phyloP scores from a whole-genome alignment of 2,113 vertebrate species.

The Oryctolagus cuniculus region mOryCun1.1 NC_091439.1:136468501-136469000 shows the following conservation, averaged over 20 bases:
- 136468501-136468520: constrained; percentile 25
- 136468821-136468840: not conserved
- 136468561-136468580: constrained; percentile 60
- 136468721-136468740: not conserved
- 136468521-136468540: constrained; percentile 46
- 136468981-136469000: not conserved
- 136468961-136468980: not conserved
- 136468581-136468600: constrained; percentile 48
- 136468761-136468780: not conserved
- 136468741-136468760: not conserved
- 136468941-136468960: not conserved
- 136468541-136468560: constrained; percentile 58
- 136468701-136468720: constrained; percentile 10
- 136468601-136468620: not conserved
- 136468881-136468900: not conserved
- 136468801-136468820: not conserved
- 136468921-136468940: constrained; percentile 39
- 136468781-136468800: not conserved
- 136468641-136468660: constrained; percentile 56
- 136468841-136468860: not conserved
- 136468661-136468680: constrained; percentile 22
- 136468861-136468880: not conserved
- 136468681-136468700: not conserved
- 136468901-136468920: not conserved
- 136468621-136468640: not conserved